Evolutionary conservation across 2,113 vertebrate genomes (phyloP).

Genomic region (Pterocles orientalis): DNA sequence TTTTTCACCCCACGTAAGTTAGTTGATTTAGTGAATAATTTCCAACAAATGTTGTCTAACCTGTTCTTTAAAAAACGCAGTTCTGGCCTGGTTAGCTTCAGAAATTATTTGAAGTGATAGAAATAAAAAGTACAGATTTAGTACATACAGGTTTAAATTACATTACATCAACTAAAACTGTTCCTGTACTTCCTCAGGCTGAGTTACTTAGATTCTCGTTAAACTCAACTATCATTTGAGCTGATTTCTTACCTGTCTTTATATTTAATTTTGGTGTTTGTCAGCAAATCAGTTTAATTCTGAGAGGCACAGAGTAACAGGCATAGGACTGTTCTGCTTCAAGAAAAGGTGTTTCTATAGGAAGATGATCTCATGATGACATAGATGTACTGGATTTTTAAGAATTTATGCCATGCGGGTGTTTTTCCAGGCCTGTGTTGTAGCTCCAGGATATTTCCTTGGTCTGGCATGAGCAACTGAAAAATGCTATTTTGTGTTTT

Average conservation of each 20-base stretch:
- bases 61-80: background rate
- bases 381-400: background rate
- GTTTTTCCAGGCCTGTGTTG: background rate
- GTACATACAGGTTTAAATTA: background rate
- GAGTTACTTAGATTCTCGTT: background rate
- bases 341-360: background rate
- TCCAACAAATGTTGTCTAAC: background rate
- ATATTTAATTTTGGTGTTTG: background rate
- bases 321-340: background rate
- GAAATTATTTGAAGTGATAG: background rate
- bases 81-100: background rate
- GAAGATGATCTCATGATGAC: background rate
- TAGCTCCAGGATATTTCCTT: background rate
- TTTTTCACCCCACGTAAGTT: background rate
- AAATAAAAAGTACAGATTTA: background rate
- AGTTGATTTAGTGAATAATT: slow-evolving; percentile 8
- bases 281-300: background rate
- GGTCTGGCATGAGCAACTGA: background rate
- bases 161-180: background rate
- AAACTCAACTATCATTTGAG: background rate
- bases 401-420: background rate
- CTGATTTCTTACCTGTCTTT: background rate
- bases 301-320: background rate
- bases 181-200: background rate
- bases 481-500: background rate